Evolutionary conservation across 2,797 vertebrate genomes (phyloP).

Genomic region (Vespertilio murinus): DNA sequence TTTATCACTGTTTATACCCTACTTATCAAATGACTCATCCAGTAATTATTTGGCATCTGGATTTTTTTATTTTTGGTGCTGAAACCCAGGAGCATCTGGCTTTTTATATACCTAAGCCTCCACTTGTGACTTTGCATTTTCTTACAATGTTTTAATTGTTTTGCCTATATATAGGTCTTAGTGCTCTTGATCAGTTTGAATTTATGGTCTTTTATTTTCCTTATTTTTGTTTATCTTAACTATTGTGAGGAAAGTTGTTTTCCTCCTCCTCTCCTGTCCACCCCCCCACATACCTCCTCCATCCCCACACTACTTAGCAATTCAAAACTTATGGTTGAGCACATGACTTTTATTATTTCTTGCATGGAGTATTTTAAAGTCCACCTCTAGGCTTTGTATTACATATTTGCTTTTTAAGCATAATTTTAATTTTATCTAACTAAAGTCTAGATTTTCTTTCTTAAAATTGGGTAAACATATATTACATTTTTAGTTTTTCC

Average conservation of each 20-base stretch:
- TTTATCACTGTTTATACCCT: conserved; percentile 3
- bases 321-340: conserved; percentile 9
- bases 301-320: not conserved
- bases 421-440: not conserved
- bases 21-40: not conserved
- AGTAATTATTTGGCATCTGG: not conserved
- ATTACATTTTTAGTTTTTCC: conserved; percentile 19
- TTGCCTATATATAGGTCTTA: not conserved
- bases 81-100: not conserved
- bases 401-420: conserved; percentile 21
- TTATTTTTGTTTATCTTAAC: not conserved
- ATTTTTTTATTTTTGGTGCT: not conserved
- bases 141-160: conserved; percentile 5
- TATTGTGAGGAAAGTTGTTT: conserved; percentile 18
- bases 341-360: not conserved
- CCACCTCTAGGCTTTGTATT: conserved; percentile 11
- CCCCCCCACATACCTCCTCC: rapidly evolving
- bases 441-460: conserved; percentile 23
- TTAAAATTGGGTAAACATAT: not conserved
- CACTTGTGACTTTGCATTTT: conserved; percentile 41
- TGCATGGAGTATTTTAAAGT: conserved; percentile 40
- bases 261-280: not conserved
- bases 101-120: conserved; percentile 27
- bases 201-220: not conserved
- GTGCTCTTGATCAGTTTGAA: not conserved